Percentiles rank a stretch among this genome's conserved stretches.
Conservation (phyloP, 2,888 invertebrate genomes). For the Agrypnus murinus region DNA sequence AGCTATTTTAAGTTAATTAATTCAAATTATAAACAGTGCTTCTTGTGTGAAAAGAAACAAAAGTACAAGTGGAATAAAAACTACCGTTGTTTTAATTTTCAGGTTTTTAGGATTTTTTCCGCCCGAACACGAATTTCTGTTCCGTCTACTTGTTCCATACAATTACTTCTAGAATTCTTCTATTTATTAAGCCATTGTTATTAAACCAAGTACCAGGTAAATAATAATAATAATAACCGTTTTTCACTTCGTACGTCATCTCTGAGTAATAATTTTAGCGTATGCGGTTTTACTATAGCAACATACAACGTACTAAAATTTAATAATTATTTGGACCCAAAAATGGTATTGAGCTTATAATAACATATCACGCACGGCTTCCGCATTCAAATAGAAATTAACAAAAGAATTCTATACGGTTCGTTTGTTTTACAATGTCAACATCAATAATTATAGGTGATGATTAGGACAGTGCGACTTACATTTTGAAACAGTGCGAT, state of each 20-base stretch:
- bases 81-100: slow-evolving; percentile 5
- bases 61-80: not conserved
- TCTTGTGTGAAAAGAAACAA: not conserved
- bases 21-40: slow-evolving; percentile 3
- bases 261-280: slow-evolving; percentile 2
- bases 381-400: slow-evolving; percentile 8
- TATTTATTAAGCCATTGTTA: slow-evolving; percentile 11
- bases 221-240: slow-evolving; percentile 10
- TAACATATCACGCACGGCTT: slow-evolving; percentile 3
- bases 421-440: slow-evolving; percentile 24
- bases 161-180: not conserved
- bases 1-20: not conserved
- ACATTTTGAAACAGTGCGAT: not conserved
- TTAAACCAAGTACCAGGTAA: slow-evolving; percentile 6
- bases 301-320: not conserved
- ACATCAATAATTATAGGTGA: not conserved
- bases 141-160: not conserved
- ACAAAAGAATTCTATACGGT: slow-evolving; percentile 17
- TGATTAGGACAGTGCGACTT: slow-evolving; percentile 9
- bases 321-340: slow-evolving; percentile 3
- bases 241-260: not conserved
- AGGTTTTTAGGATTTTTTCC: slow-evolving; percentile 10
- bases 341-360: slow-evolving; percentile 11
- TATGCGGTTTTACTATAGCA: not conserved
- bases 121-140: not conserved